Evolutionary conservation across 2,888 invertebrate species (phyloP).

Genomic region (Cheilosia variabilis): DNA sequence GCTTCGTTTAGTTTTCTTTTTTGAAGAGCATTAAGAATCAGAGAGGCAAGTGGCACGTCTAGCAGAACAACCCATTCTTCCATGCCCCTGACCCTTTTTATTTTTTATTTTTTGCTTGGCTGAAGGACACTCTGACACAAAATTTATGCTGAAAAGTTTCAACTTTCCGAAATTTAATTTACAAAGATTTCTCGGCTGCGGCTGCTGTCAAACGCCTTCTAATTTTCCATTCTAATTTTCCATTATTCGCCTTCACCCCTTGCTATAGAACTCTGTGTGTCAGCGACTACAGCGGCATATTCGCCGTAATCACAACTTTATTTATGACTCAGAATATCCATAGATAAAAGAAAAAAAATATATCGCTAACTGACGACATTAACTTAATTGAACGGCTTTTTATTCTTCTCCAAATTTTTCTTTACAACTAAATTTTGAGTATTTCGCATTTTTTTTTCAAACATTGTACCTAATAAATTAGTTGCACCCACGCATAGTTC

Average conservation of each 20-base stretch:
- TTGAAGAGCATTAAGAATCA: constrained; percentile 64
- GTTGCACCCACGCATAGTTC: constrained; percentile 62
- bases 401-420: constrained; percentile 52
- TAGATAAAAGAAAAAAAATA: constrained; percentile 23
- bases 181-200: constrained; percentile 36
- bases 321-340: constrained; percentile 9
- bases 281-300: constrained; percentile 14
- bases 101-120: not conserved
- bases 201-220: constrained; percentile 41
- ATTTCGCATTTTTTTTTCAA: constrained; percentile 38
- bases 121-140: constrained; percentile 26
- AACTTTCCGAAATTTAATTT: constrained; percentile 48
- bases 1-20: constrained; percentile 72
- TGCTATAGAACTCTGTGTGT: constrained; percentile 11
- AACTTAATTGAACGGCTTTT: constrained; percentile 63
- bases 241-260: not conserved
- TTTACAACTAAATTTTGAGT: constrained; percentile 16
- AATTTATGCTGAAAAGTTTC: constrained; percentile 49
- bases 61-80: constrained; percentile 25
- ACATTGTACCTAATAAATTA: constrained; percentile 66
- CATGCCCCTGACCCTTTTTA: constrained; percentile 27
- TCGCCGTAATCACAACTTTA: constrained; percentile 5
- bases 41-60: constrained; percentile 54
- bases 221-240: constrained; percentile 63
- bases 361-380: constrained; percentile 59